These are phyloP conservation scores for Raillietiella orientalis DNA, from an alignment of 2,888 invertebrate species.

Conservation along the genomic window DNA sequence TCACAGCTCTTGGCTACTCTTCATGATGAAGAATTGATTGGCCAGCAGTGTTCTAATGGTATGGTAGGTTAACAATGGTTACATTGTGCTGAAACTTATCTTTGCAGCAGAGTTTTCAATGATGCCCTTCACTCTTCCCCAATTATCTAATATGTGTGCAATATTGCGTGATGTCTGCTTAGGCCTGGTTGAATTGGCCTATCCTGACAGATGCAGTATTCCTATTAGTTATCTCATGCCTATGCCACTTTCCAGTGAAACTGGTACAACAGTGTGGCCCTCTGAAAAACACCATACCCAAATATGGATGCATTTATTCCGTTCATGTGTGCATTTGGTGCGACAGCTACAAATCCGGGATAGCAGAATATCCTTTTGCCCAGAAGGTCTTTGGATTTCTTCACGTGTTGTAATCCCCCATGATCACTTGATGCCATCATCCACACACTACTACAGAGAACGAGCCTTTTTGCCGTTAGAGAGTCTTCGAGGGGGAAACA, in stretches of 20 bases:
- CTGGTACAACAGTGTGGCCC: slow-evolving; percentile 1
- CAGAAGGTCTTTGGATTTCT: slow-evolving; percentile 30
- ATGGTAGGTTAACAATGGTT: slow-evolving; percentile 1
- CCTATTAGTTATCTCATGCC: slow-evolving; percentile 27
- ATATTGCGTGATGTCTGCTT: slow-evolving; percentile 43
- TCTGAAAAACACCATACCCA: slow-evolving; percentile 1
- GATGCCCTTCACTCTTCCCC: slow-evolving; percentile 36
- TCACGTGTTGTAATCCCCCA: slow-evolving; percentile 13
- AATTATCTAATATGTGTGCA: slow-evolving; percentile 33
- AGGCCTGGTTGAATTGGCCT: slow-evolving; percentile 53
- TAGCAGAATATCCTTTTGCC: slow-evolving; percentile 41
- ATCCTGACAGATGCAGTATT: slow-evolving; percentile 29
- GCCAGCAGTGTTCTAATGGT: slow-evolving; percentile 7
- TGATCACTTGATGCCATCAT: slow-evolving; percentile 11
- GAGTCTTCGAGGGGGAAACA: slow-evolving; percentile 19
- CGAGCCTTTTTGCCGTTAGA: slow-evolving; percentile 17
- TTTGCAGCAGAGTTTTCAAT: slow-evolving; percentile 9
- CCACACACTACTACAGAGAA: slow-evolving; percentile 15
- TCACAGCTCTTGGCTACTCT: slow-evolving; percentile 43
- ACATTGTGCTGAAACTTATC: not conserved
- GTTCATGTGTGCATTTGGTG: slow-evolving; percentile 33
- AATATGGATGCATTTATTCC: slow-evolving; percentile 9
- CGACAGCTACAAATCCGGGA: slow-evolving; percentile 58
- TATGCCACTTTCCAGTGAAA: not conserved
- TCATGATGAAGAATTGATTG: slow-evolving; percentile 52